phyloP scores from a whole-genome alignment of 2,113 vertebrate genomes.

The Canis aureus region DNA sequence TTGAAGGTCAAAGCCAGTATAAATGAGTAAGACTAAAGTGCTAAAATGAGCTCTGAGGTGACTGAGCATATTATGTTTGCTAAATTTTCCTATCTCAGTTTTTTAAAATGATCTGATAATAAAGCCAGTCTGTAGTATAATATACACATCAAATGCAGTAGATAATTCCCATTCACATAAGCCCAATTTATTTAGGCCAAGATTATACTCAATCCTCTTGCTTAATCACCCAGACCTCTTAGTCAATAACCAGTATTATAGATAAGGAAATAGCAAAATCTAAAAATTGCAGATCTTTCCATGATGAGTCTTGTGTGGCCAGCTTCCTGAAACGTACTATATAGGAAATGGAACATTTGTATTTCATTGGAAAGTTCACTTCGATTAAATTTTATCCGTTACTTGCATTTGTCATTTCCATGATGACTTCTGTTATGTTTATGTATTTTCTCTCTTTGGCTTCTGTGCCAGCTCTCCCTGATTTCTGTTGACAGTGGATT shows the following conservation, averaged over 20 bases:
- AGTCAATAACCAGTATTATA: neutral
- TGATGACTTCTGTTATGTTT: rapidly evolving
- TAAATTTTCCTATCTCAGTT: constrained; percentile 66
- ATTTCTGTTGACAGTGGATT: constrained; percentile 62
- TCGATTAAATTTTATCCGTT: constrained; percentile 63
- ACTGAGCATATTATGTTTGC: constrained; percentile 49
- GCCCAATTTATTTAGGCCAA: neutral
- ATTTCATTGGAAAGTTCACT: constrained; percentile 60
- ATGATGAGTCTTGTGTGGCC: neutral
- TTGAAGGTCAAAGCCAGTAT: constrained; percentile 52
- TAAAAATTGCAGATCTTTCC: neutral
- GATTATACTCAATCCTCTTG: constrained; percentile 36
- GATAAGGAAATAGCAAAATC: neutral
- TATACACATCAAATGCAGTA: constrained; percentile 46
- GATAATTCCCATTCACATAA: constrained; percentile 19
- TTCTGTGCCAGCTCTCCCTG: neutral
- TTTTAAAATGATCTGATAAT: constrained; percentile 54
- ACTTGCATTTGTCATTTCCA: constrained; percentile 71
- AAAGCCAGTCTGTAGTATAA: constrained; percentile 63
- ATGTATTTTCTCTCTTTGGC: constrained; percentile 47
- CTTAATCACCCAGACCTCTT: constrained; percentile 53
- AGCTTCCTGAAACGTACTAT: constrained; percentile 30
- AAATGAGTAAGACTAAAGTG: constrained; percentile 72
- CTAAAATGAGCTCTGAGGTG: constrained; percentile 71
- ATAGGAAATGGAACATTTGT: constrained; percentile 42